A percentile compares a stretch with the other conserved stretches of the same genome.
These are phyloP conservation scores for Etheostoma cragini DNA, from an alignment of 2,113 vertebrate species.

Conservation along the genomic window DNA sequence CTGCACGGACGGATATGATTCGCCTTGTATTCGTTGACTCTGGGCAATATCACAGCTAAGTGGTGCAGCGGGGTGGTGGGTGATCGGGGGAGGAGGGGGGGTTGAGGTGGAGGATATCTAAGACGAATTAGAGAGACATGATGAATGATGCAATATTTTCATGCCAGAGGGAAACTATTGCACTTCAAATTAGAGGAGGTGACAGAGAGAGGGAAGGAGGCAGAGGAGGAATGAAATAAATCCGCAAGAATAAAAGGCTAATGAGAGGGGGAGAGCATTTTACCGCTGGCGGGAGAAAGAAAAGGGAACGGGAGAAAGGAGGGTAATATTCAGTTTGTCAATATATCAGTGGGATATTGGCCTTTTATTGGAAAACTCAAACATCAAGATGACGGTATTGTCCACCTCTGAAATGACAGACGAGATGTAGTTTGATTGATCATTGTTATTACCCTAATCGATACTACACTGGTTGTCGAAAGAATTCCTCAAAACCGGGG, in stretches of 20 bases:
- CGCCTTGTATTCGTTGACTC: constrained; percentile 57
- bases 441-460: background rate
- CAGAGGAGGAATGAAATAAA: constrained; percentile 68
- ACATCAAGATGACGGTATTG: background rate
- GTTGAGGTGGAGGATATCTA: constrained; percentile 64
- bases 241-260: constrained; percentile 67
- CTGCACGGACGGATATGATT: constrained; percentile 58
- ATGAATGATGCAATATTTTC: constrained; percentile 84
- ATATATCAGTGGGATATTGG: constrained; percentile 29
- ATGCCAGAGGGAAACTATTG: constrained; percentile 81
- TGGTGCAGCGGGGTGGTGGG: constrained; percentile 53
- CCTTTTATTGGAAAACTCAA: constrained; percentile 2
- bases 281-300: constrained; percentile 35
- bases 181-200: constrained; percentile 79
- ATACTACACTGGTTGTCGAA: background rate
- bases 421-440: constrained; percentile 12
- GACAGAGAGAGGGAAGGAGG: constrained; percentile 67
- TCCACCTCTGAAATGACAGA: constrained; percentile 15
- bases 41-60: constrained; percentile 67
- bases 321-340: constrained; percentile 46
- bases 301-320: background rate
- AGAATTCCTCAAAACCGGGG: no score
- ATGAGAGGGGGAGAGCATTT: constrained; percentile 50
- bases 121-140: constrained; percentile 81
- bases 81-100: constrained; percentile 6